Evolutionary conservation across 2,888 invertebrate species (phyloP), one percentile per base, ranked within the genome.

Genomic region (Agriopis marginaria): DNA sequence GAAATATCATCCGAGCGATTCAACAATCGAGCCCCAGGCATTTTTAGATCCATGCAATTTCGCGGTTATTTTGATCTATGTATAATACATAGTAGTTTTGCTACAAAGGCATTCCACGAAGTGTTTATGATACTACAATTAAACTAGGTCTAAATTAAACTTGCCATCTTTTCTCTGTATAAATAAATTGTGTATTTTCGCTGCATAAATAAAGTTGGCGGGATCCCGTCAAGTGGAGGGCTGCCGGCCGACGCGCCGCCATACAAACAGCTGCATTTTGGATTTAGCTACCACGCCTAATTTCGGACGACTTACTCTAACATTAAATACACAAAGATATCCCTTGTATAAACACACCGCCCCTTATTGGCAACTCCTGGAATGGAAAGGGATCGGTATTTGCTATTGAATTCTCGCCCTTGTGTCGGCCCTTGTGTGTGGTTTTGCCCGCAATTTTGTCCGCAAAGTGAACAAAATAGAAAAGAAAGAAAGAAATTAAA

Each of bases 371-470:
- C 64, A 54, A 61, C 51, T 60, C 62, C 42, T 58, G 67, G 66
- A 70, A 79, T 74, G 58, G 65, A 70, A 68, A 59, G 49, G 44
- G 71, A 42, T 17, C 56, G 44, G 42, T 42, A 44, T 47, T 58
- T 58, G 58, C 58, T 45, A 45, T 58, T 45, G 14, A 45, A 58
- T 58, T 45, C 12, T 58, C 45, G 44, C 44, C 45, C 45, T 58
- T 56, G 17, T 6, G 44, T 12, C 12, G 2, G 45, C 3, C 12
- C 10, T 44, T 54, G 7, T 56, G 5, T 5, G 5, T 32, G 23
- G 11, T 51, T 51, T 51, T 9, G 10, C 10, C 12, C 2, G 51
- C 51, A 17, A 23, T 10, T 32, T 51, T 11, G 23, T 0, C 1
- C 1, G 4, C 32, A 11, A 3, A 11, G 51, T 32, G 11, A 9